A percentile compares a stretch with the other conserved stretches of the same genome.
Conservation (phyloP, 2,888 invertebrate genomes). For the Pilophorus perplexus region DNA sequence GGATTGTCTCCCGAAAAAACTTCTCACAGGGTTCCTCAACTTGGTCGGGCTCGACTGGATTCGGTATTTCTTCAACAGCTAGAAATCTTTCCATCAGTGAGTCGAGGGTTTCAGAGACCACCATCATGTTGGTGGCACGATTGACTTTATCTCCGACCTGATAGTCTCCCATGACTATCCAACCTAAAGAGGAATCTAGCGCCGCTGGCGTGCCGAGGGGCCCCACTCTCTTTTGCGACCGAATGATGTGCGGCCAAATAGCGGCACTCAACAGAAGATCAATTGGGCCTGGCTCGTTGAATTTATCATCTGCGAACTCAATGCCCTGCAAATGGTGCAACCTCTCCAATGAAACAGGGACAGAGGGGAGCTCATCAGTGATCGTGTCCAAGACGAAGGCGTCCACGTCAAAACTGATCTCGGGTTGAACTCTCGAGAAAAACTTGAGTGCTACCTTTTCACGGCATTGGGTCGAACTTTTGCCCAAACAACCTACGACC, state of each 20-base stretch:
- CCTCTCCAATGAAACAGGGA: neutral
- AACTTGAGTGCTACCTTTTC: neutral
- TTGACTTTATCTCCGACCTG: neutral
- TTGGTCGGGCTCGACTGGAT: neutral
- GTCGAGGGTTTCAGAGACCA: neutral
- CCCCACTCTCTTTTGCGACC: neutral
- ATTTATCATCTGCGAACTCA: conserved; percentile 7
- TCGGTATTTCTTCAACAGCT: neutral
- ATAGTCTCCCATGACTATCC: neutral
- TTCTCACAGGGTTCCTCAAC: neutral
- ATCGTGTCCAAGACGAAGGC: neutral
- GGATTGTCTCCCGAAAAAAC: neutral
- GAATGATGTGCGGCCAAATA: neutral
- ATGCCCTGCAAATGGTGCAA: neutral
- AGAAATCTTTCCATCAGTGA: neutral
- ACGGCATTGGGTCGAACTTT: neutral
- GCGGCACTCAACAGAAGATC: neutral
- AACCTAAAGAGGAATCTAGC: neutral
- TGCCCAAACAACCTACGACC: conserved; percentile 2
- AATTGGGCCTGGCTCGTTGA: conserved; percentile 1
- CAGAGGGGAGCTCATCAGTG: neutral
- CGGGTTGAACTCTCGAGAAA: neutral
- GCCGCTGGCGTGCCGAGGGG: neutral
- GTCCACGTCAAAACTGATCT: neutral
- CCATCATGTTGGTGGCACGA: too few species aligned